phyloP scores from a whole-genome alignment of 2,888 invertebrate species.

The Lysandra bellargus region DNA sequence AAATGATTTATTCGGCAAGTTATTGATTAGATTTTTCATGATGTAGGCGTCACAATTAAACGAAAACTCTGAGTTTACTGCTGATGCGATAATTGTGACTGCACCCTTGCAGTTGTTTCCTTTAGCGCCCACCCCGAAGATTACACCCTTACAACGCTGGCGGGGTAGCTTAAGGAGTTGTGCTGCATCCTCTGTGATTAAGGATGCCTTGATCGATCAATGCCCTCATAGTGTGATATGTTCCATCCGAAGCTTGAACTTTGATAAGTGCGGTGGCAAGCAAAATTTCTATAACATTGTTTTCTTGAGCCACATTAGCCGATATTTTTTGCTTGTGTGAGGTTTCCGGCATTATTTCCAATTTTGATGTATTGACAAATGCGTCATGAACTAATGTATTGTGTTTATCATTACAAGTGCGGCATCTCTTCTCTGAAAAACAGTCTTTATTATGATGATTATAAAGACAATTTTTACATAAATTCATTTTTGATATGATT shows the following conservation, averaged over 20 bases:
- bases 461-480: not conserved
- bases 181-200: no score
- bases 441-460: not conserved
- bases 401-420: not conserved
- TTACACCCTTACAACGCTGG: conserved; percentile 1
- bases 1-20: conserved; percentile 30
- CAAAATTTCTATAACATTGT: no score
- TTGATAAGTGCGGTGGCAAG: no score
- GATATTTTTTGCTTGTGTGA: no score
- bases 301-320: no score
- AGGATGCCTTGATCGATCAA: no score
- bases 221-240: no score
- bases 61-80: conserved; percentile 18
- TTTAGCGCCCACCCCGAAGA: conserved; percentile 18
- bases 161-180: no score
- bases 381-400: not conserved
- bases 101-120: conserved; percentile 24
- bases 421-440: not conserved
- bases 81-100: not conserved
- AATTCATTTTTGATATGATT: not conserved
- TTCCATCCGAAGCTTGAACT: no score
- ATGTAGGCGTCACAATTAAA: conserved; percentile 29
- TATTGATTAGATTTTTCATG: conserved; percentile 32
- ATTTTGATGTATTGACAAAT: not conserved
- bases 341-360: no score